Evolutionary conservation across 2,888 invertebrate species (phyloP).

Genomic region (Hirtodrosophila confusa): DNA sequence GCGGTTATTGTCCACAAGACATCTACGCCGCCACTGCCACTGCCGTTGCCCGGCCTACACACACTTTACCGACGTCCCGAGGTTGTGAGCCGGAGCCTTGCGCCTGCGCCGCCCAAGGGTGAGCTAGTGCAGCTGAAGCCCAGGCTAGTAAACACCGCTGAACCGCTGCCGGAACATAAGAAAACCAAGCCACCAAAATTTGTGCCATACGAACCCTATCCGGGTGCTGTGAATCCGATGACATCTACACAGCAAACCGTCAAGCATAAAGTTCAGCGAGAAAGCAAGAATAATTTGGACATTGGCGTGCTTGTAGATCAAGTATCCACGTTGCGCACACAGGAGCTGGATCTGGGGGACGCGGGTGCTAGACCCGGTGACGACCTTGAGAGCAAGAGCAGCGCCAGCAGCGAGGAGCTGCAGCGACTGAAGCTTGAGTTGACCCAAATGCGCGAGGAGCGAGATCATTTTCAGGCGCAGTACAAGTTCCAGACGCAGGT

Average conservation of each 20-base stretch:
- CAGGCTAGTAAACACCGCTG: constrained; percentile 85
- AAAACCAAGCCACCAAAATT: constrained; percentile 89
- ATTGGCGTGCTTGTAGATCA: constrained; percentile 89
- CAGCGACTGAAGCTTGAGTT: constrained; percentile 64
- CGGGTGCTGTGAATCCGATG: constrained; percentile 93
- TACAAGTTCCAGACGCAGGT: constrained; percentile 95
- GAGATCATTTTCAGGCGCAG: constrained; percentile 90
- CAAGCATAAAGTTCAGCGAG: constrained; percentile 51
- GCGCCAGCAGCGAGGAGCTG: constrained; percentile 44
- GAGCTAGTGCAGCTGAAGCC: constrained; percentile 87
- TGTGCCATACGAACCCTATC: constrained; percentile 94
- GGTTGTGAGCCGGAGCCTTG: constrained; percentile 77
- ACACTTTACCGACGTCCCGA: constrained; percentile 77
- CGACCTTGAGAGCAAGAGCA: neutral
- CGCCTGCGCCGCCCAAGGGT: constrained; percentile 85
- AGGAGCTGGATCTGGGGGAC: constrained; percentile 85
- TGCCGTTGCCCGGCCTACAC: constrained; percentile 77
- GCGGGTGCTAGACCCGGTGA: constrained; percentile 82
- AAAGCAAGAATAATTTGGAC: constrained; percentile 86
- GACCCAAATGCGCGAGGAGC: constrained; percentile 87
- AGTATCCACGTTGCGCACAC: constrained; percentile 88
- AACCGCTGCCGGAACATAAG: constrained; percentile 72
- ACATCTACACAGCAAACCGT: constrained; percentile 84
- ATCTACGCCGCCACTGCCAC: constrained; percentile 34
- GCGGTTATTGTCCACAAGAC: constrained; percentile 54